Evolutionary conservation across 2,888 invertebrate genomes (phyloP).

Genomic region (Saturnia pavonia): DNA sequence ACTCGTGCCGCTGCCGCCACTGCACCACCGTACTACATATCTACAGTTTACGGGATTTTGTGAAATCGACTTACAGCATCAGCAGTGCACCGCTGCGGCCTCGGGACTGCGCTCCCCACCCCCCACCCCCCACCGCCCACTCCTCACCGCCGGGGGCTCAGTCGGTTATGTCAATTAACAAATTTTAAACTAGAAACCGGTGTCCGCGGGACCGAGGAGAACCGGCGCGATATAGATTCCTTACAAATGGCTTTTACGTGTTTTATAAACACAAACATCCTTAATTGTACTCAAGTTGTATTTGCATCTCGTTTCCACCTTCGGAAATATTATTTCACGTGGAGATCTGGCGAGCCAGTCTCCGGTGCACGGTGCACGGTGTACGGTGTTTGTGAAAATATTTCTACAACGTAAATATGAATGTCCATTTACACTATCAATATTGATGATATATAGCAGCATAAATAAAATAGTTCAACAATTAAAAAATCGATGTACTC

Average conservation of each 20-base stretch:
- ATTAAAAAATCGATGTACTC: no score
- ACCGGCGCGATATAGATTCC: conserved; percentile 10
- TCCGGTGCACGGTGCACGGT: background rate
- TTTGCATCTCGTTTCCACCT: background rate
- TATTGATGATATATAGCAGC: background rate
- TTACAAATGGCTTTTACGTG: conserved; percentile 14
- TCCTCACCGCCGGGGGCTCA: background rate
- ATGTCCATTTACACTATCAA: background rate
- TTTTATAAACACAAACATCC: conserved; percentile 12
- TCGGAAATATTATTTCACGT: background rate
- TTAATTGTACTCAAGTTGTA: background rate
- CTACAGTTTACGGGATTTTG: conserved; percentile 15
- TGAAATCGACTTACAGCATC: conserved; percentile 13
- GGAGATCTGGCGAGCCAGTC: background rate
- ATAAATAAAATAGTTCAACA: background rate
- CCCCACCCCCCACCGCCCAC: background rate
- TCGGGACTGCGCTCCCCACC: background rate
- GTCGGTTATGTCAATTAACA: conserved; percentile 13
- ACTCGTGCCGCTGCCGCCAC: conserved; percentile 3
- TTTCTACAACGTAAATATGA: background rate
- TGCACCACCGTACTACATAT: no score
- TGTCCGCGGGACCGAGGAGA: background rate
- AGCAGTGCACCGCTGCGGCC: background rate
- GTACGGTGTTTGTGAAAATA: background rate
- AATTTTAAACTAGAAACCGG: conserved; percentile 13